These are phyloP conservation scores for Sitobion miscanthi DNA, from an alignment of 1,140 invertebrate species.

Conservation along the genomic window DNA sequence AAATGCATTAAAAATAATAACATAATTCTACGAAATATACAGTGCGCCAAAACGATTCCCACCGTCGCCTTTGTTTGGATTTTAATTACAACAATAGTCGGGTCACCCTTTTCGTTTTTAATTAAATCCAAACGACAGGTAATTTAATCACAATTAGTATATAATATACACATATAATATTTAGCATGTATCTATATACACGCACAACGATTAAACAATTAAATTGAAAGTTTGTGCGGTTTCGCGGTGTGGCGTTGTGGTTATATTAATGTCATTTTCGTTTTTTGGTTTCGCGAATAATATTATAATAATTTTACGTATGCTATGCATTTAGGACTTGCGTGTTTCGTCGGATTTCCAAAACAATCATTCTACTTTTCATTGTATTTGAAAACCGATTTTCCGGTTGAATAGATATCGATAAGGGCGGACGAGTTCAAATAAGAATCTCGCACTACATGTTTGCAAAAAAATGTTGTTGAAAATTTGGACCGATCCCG, in stretches of 20 bases:
- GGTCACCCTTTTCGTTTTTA: neutral
- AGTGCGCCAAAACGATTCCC: neutral
- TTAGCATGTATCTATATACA: neutral
- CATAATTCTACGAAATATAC: neutral
- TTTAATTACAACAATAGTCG: constrained; percentile 13
- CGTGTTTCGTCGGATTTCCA: fast-evolving
- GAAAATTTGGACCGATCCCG: too few relatives aligned
- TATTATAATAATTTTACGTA: neutral
- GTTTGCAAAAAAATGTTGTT: too few relatives aligned
- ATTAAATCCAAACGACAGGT: constrained; percentile 31
- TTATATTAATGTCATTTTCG: neutral
- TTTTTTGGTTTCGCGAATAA: neutral
- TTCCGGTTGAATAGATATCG: neutral
- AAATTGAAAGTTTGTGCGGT: neutral
- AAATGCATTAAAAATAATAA: neutral
- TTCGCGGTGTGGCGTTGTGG: neutral
- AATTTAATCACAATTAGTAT: constrained; percentile 17
- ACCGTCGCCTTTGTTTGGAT: neutral
- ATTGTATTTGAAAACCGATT: neutral
- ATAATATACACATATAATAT: neutral
- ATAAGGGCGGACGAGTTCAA: too few relatives aligned
- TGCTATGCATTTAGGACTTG: neutral
- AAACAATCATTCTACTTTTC: neutral
- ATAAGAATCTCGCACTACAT: too few relatives aligned
- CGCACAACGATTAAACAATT: constrained; percentile 3